phyloP scores from a whole-genome alignment of 2,113 vertebrate genomes.

The Anoplopoma fimbria region DNA sequence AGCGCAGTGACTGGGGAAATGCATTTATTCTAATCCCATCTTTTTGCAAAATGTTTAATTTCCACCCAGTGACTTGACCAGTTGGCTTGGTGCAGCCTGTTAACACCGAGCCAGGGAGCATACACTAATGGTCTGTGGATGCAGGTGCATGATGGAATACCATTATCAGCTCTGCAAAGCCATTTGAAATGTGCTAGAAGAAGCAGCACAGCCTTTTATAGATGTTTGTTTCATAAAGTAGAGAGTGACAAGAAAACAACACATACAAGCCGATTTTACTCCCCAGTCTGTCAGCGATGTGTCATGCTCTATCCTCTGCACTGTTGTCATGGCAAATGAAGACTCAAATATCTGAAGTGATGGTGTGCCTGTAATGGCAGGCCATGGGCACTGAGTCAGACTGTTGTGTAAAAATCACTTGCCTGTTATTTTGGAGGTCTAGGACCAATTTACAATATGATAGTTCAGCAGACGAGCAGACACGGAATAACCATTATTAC shows the following conservation, averaged over 20 bases:
- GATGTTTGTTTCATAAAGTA: slow-evolving; percentile 65
- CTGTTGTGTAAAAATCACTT: slow-evolving; percentile 54
- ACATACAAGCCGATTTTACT: slow-evolving; percentile 72
- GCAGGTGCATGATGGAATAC: slow-evolving; percentile 49
- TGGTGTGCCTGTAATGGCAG: slow-evolving; percentile 52
- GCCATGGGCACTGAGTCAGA: slow-evolving; percentile 45
- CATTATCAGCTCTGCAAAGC: slow-evolving; percentile 48
- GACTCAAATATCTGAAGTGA: slow-evolving; percentile 71
- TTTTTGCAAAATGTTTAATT: slow-evolving; percentile 53
- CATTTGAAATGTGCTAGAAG: slow-evolving; percentile 48
- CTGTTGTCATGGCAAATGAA: slow-evolving; percentile 78
- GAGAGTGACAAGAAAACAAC: slow-evolving; percentile 73
- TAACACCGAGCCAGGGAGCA: slow-evolving; percentile 31
- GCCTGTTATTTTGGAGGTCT: slow-evolving; percentile 56
- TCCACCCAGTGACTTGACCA: slow-evolving; percentile 44
- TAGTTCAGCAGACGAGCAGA: slow-evolving; percentile 13
- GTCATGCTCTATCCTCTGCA: slow-evolving; percentile 70
- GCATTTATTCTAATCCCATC: slow-evolving; percentile 33
- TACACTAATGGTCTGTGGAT: slow-evolving; percentile 47
- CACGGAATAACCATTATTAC: slow-evolving; percentile 3
- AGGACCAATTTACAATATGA: slow-evolving; percentile 58
- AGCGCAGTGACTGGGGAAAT: slow-evolving; percentile 30
- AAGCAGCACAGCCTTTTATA: slow-evolving; percentile 38
- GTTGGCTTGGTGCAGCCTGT: slow-evolving; percentile 39
- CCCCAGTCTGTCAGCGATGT: slow-evolving; percentile 70